Evolutionary conservation across 2,888 invertebrate species (phyloP).

Genomic region (Frankliniella intonsa): DNA sequence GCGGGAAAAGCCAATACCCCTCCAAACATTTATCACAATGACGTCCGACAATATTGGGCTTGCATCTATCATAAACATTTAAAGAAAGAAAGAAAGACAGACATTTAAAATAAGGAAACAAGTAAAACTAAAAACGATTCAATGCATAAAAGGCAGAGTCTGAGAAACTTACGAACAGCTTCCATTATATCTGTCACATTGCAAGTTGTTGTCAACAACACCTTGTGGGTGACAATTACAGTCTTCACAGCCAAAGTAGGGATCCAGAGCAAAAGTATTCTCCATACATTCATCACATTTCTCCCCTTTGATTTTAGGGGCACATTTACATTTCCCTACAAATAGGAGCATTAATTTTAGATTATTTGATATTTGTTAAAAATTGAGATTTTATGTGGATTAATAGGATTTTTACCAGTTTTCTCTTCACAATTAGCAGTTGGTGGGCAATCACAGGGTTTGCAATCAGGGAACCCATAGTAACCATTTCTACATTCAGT

Average conservation of each 20-base stretch:
- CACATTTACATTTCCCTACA: constrained; percentile 81
- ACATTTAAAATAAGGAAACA: constrained; percentile 34
- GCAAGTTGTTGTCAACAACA: constrained; percentile 66
- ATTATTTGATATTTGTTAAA: not conserved
- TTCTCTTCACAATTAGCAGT: constrained; percentile 74
- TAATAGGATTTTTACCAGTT: constrained; percentile 48
- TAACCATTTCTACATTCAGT: constrained; percentile 81
- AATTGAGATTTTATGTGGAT: not conserved
- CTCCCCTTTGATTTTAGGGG: constrained; percentile 81
- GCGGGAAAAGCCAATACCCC: constrained; percentile 83
- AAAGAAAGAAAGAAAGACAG: constrained; percentile 4
- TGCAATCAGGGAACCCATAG: constrained; percentile 94
- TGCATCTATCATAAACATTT: constrained; percentile 57
- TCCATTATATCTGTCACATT: constrained; percentile 85
- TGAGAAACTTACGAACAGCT: constrained; percentile 64
- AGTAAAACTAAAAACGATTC: not conserved
- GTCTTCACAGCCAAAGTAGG: constrained; percentile 90
- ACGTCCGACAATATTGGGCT: constrained; percentile 79
- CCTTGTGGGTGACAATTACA: constrained; percentile 87
- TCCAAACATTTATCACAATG: constrained; percentile 82
- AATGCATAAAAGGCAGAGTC: constrained; percentile 11
- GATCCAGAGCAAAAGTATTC: constrained; percentile 87
- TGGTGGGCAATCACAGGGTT: constrained; percentile 78
- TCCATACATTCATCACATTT: constrained; percentile 85
- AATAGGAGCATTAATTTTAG: not conserved